Base-by-base conservation (phyloP, 1,140 invertebrate species). In the Hylaeus anthracinus region DNA sequence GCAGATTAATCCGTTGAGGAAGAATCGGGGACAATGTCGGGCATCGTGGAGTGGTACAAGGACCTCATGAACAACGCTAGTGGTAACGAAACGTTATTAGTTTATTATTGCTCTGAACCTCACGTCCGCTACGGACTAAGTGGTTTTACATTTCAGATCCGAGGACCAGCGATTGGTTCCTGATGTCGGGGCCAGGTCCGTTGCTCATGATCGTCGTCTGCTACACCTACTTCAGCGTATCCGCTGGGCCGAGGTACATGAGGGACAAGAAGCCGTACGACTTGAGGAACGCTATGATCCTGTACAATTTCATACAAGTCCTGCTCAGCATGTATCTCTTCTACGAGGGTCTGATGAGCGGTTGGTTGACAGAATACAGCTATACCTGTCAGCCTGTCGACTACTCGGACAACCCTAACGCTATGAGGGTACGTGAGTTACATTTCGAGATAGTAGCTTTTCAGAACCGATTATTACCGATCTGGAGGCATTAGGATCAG, bases 351-450 rank as follows among this genome's bases (percentile, higher is more conserved):
- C 89, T 95, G 48, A 91, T 93, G 63, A 91, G 93, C n/a, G 96
- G 96, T 72, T 97, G 96, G 96, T 94, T 94, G 66, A 93, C 94
- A 37, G 95, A 96, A 75, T 98, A 98, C 91, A 96, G 94, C 92
- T 98, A 95, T 89, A 94, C 92, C 5, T 98, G 98, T 91, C 96
- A 98, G 94, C 96, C 97, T 3, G 96, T 98, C 5, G 96, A 97
- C 91, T 98, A 97, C 90, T 96, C 96, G 0, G 93, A 95, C 60
- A 95, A 95, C 91, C 95, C 96, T 6, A 95, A 95, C 90, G 96
- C 97, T 71, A 91, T 96, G 85, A 94, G 97, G 92, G 97, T 98
- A 95, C 94, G 95, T 63, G 9, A 9, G 3, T 37, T 2, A 2
- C 8, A 53, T 53, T 8, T 10, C 2, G 10, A 12, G 51, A 9